These are phyloP conservation scores for Drosophila virilis DNA, from an alignment of 1,140 invertebrate genomes.

Conservation along the genomic window DNA sequence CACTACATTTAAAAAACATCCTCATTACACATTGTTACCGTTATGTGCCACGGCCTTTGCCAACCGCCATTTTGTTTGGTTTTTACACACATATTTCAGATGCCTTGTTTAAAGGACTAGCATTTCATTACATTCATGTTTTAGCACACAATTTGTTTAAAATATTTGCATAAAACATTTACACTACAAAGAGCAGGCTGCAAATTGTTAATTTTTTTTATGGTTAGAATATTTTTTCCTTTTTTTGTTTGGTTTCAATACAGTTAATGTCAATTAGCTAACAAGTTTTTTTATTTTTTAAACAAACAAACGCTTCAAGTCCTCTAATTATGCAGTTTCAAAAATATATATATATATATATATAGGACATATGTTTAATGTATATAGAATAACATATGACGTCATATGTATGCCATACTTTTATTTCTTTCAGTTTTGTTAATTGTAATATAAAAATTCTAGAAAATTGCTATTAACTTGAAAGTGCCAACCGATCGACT, in stretches of 20 bases:
- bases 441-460: constrained; percentile 82
- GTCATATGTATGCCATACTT: constrained; percentile 35
- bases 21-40: constrained; percentile 48
- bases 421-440: constrained; percentile 36
- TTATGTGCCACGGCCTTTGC: constrained; percentile 27
- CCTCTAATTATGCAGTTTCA: constrained; percentile 67
- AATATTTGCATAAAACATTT: constrained; percentile 68
- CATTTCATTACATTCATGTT: constrained; percentile 71
- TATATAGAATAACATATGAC: constrained; percentile 56
- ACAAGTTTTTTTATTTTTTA: constrained; percentile 38
- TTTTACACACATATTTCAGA: constrained; percentile 56
- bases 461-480: constrained; percentile 77
- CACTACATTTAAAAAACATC: constrained; percentile 78
- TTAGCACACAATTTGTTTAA: constrained; percentile 69
- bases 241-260: constrained; percentile 59
- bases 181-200: constrained; percentile 74
- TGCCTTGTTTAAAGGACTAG: constrained; percentile 70
- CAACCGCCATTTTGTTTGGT: constrained; percentile 15
- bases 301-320: constrained; percentile 60
- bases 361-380: constrained; percentile 30
- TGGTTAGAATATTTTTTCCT: constrained; percentile 30
- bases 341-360: constrained; percentile 47
- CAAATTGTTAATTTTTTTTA: constrained; percentile 39
- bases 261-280: constrained; percentile 50
- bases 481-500: constrained; percentile 64